phyloP scores from a whole-genome alignment of 2,888 invertebrate species.

The Phengaris arion region DNA sequence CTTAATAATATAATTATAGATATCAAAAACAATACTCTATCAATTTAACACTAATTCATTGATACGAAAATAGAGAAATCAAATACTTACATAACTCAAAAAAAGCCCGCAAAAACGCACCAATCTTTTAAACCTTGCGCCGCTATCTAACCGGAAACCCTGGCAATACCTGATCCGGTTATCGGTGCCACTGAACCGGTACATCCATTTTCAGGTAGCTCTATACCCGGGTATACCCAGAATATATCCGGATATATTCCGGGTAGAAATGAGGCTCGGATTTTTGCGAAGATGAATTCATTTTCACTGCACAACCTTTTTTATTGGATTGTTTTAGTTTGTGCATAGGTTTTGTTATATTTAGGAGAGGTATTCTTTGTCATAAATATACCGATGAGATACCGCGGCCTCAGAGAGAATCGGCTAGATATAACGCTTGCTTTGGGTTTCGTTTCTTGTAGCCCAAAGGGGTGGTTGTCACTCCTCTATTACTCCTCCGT shows the following conservation, averaged over 20 bases:
- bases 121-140: slow-evolving; percentile 22
- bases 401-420: background rate
- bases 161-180: slow-evolving; percentile 55
- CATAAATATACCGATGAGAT: background rate
- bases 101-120: background rate
- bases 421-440: background rate
- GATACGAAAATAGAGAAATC: background rate
- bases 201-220: slow-evolving; percentile 51
- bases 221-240: background rate
- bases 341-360: background rate
- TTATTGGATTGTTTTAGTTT: background rate
- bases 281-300: slow-evolving; percentile 24
- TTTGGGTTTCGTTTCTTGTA: no score
- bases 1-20: no score
- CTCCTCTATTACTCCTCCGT: no score
- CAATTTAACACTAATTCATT: background rate
- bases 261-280: slow-evolving; percentile 23
- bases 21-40: no score
- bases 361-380: background rate
- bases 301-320: slow-evolving; percentile 1
- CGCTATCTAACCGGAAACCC: slow-evolving; percentile 36
- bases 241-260: slow-evolving; percentile 23
- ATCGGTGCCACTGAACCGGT: slow-evolving; percentile 59
- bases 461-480: no score
- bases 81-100: background rate